Percentiles rank a stretch among this genome's conserved stretches.
These are phyloP conservation scores for Bufotes viridis DNA, from an alignment of 2,797 vertebrate genomes.

Conservation along the genomic window DNA sequence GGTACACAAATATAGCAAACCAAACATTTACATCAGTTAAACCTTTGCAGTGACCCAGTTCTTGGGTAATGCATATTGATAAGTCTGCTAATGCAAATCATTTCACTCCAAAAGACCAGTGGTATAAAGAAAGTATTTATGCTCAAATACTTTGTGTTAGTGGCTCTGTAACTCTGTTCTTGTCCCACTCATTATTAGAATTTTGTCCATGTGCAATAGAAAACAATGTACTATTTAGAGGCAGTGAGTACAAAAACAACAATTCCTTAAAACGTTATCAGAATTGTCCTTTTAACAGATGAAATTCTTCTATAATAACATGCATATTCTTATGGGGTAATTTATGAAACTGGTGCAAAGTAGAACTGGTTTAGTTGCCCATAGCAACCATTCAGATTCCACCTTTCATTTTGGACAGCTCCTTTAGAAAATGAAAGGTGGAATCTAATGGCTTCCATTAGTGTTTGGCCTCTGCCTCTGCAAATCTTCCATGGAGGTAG, in stretches of 20 bases:
- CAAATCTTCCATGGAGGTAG: too few relatives aligned
- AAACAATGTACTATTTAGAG: neutral
- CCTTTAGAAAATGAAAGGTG: too few relatives aligned
- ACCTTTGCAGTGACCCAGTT: neutral
- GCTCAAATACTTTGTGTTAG: neutral
- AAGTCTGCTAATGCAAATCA: neutral
- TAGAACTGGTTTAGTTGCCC: too few relatives aligned
- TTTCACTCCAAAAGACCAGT: neutral
- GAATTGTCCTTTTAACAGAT: neutral
- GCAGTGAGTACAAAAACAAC: neutral
- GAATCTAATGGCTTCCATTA: too few relatives aligned
- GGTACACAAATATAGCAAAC: too few relatives aligned
- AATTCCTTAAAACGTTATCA: neutral
- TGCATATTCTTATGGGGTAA: too few relatives aligned
- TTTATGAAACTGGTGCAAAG: too few relatives aligned
- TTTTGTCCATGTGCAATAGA: neutral
- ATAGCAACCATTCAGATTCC: too few relatives aligned
- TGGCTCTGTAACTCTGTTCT: neutral
- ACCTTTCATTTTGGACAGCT: too few relatives aligned
- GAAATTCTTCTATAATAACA: neutral
- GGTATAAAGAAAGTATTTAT: neutral
- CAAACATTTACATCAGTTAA: too few relatives aligned
- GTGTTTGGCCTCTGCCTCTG: neutral
- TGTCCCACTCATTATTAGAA: neutral
- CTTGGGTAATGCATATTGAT: neutral